Evolutionary conservation across 1,140 invertebrate species (phyloP).

Genomic region (Coelopa frigida): DNA sequence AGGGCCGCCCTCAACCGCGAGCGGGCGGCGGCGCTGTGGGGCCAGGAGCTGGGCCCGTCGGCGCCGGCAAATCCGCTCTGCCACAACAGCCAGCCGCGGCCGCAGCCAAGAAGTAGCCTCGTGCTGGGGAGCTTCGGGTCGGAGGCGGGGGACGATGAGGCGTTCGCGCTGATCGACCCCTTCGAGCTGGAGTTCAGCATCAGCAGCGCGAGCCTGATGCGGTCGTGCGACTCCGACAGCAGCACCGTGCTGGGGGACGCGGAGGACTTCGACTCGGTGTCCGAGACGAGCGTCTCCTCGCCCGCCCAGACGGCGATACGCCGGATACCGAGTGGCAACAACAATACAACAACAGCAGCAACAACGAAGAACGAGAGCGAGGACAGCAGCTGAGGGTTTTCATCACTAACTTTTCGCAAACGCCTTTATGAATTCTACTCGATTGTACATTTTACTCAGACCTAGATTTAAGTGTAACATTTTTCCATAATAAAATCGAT

Average conservation of each 20-base stretch:
- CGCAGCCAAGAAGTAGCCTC: conserved; percentile 39
- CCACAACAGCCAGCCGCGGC: conserved; percentile 43
- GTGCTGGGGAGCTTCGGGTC: conserved; percentile 3
- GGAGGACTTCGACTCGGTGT: conserved; percentile 18
- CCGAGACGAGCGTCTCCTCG: conserved; percentile 32
- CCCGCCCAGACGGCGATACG: conserved; percentile 33
- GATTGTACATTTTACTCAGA: too few relatives aligned
- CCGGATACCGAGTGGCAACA: conserved; percentile 4
- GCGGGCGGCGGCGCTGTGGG: conserved; percentile 39
- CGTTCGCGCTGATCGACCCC: conserved; percentile 18
- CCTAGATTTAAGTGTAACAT: too few relatives aligned
- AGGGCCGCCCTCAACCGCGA: conserved; percentile 39
- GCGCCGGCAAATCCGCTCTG: conserved; percentile 32
- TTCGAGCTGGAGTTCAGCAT: conserved; percentile 34
- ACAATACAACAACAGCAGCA: not conserved
- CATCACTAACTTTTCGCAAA: too few relatives aligned
- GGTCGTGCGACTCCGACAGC: conserved; percentile 24
- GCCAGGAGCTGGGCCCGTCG: conserved; percentile 27
- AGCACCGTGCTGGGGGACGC: conserved; percentile 5
- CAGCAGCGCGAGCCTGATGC: conserved; percentile 42
- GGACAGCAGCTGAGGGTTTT: too few relatives aligned
- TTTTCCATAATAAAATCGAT: too few relatives aligned
- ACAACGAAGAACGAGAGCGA: too few relatives aligned
- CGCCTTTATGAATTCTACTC: too few relatives aligned
- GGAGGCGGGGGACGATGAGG: not conserved